phyloP scores from a whole-genome alignment of 2,113 vertebrate genomes.

The Toxotes chatareus region DNA sequence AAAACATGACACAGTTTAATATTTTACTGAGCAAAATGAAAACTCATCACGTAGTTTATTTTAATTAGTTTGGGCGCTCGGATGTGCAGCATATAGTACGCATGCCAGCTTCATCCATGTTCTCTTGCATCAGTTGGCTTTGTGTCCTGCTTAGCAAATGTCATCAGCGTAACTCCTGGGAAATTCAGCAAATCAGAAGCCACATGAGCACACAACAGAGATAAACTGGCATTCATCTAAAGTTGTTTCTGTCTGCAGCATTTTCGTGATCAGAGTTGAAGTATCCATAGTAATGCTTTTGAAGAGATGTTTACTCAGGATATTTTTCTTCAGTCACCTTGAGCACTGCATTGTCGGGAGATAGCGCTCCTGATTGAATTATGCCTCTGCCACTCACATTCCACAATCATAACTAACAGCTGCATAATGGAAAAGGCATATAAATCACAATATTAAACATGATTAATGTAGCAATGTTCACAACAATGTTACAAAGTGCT shows the following conservation, averaged over 20 bases:
- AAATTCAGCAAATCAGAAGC: constrained; percentile 46
- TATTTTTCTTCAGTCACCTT: constrained; percentile 41
- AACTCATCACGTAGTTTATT: constrained; percentile 31
- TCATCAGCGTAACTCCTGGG: constrained; percentile 15
- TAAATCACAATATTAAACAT: constrained; percentile 60
- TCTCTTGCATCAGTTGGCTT: constrained; percentile 24
- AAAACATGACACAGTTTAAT: neutral
- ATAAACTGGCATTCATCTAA: constrained; percentile 24
- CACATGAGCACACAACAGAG: constrained; percentile 1
- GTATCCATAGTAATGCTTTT: constrained; percentile 2
- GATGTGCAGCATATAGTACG: constrained; percentile 14
- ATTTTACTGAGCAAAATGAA: constrained; percentile 27
- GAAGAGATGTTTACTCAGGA: neutral
- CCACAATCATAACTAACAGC: constrained; percentile 53
- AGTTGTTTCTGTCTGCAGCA: neutral
- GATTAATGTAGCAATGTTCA: constrained; percentile 47
- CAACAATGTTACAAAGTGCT: constrained; percentile 52
- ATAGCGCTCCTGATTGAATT: constrained; percentile 55
- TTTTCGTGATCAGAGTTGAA: constrained; percentile 11
- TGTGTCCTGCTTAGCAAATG: constrained; percentile 20
- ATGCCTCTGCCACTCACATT: constrained; percentile 37
- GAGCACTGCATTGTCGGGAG: constrained; percentile 45
- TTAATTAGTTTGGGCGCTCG: constrained; percentile 42
- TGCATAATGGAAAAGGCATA: constrained; percentile 59
- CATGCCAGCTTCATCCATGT: constrained; percentile 25